Evolutionary conservation across 2,113 vertebrate species (phyloP), one percentile per base, ranked within the genome.

Genomic region (Chaetops frenatus): DNA sequence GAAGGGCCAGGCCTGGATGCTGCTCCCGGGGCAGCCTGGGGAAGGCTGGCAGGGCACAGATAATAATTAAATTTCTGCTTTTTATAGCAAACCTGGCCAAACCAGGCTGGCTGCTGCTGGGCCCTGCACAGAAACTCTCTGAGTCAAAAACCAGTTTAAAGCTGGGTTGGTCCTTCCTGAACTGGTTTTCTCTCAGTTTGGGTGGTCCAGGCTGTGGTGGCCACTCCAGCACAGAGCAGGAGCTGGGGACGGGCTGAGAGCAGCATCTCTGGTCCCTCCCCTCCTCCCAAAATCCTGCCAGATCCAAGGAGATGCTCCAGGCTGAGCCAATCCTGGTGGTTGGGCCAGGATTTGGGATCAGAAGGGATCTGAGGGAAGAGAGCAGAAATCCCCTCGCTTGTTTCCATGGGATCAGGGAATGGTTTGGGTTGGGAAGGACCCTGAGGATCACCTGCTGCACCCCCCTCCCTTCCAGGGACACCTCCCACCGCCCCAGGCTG

Each of bases 161-260:
- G 47, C 6, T 11, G 25, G 58, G 23, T 0, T 2, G 0, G 5
- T 28, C 69, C 50, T 45, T 47, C 44, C 67, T 40, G 42, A 6
- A 5, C 35, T 45, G 67, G 66, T 33, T 81, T 40, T 48, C 15
- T 76, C 76, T 57, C 81, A 44, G 35, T 11, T 56, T 2, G 4
- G n/a, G 21, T 0, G 4, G 28, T 7, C 45, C 35, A 24, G 25
- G 54, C 1, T 1, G 5, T 3, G 12, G 24, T 33, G 36, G 42
- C 11, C 14, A 3, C 13, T 44, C 35, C 35, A 31, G 79, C 58
- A 6, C 21, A 11, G 76, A 25, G 2, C 11, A 28, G 61, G 76
- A 70, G 54, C 22, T 31, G 51, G 50, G 33, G 21, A 10, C 33
- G 18, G 13, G 11, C 22, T 78, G 85, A 54, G 47, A 66, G 69